These are phyloP conservation scores for Centrocercus urophasianus DNA, from an alignment of 2,113 vertebrate genomes.

Conservation along the genomic window DNA sequence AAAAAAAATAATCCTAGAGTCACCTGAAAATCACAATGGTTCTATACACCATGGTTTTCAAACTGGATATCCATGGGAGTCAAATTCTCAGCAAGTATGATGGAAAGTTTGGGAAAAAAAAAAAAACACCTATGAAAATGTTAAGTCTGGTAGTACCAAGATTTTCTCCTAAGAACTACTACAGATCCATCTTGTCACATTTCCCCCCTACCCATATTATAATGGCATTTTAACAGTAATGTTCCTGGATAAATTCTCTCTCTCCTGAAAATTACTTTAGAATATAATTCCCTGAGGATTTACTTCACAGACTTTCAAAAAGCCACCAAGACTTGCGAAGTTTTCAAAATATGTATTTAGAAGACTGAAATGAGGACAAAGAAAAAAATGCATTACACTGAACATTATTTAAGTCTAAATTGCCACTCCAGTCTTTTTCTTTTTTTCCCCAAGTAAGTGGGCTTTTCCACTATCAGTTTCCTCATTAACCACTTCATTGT, in stretches of 20 bases:
- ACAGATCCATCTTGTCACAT: neutral
- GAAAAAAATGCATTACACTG: neutral
- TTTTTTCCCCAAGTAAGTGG: neutral
- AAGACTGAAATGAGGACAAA: neutral
- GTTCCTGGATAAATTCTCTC: neutral
- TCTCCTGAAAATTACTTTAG: neutral
- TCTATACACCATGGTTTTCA: neutral
- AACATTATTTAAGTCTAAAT: neutral
- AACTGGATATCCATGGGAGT: neutral
- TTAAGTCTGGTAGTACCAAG: neutral
- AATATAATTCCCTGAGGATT: neutral
- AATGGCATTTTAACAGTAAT: neutral
- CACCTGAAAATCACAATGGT: neutral
- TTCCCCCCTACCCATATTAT: neutral
- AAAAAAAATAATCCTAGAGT: neutral
- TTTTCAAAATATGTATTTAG: conserved; percentile 26
- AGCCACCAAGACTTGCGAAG: neutral
- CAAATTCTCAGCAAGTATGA: neutral
- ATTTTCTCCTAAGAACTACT: neutral
- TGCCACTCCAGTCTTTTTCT: accelerated
- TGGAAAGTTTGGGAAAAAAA: neutral
- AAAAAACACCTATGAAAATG: neutral
- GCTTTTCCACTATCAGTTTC: neutral
- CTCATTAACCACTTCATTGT: neutral
- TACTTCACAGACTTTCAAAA: neutral